Base-by-base conservation (phyloP, 53 echinoderm and acorn worm species). In the Luidia sarsii region DNA sequence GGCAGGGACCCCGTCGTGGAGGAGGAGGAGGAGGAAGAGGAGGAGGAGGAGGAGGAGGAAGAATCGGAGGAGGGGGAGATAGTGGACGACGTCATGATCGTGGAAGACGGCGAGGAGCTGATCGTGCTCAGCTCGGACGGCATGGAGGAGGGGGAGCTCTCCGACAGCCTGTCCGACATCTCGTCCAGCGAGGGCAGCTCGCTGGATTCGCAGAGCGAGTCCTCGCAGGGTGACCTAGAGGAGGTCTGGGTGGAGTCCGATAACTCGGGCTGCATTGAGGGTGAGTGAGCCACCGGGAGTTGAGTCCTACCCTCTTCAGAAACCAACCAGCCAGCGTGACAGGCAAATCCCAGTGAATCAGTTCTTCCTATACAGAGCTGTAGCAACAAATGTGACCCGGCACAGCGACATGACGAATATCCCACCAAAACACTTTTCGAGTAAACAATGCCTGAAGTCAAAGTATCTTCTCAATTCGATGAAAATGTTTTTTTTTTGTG, bases 61-160 rank as follows among this genome's bases (percentile, higher is more conserved):
- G 65, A 38, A 24, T 25, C 25, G 3, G 37, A 55, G 7, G 62
- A 65, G 0, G 70, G 61, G 49, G 80, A 67, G 39, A 67, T 83
- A 14, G 33, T 50, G 22, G 74, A 75, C 22, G 67, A 75, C 64
- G 72, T 67, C 46, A 83, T 70, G 63, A 83, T 61, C 21, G 57
- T 57, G 6, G 79, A 48, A 29, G 79, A 68, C 30, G 83, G 67
- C 1, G 75, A 83, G 38, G 88, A 79, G 21, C 53, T 29, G 21
- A 89, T 56, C 31, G 48, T 75, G 37, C 31, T 85, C 25, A 77
- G 65, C 54, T 73, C 75, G 19, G 86, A 85, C 53, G 95, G 86
- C 48, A 84, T 92, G 81, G 95, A 89, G 54, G 95, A 95, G 41
- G 94, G 92, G 25, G 95, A 89, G 52, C 57, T 90, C 39, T 72